Conservation (phyloP, 2,113 vertebrate genomes). For the Bucco capensis region DNA sequence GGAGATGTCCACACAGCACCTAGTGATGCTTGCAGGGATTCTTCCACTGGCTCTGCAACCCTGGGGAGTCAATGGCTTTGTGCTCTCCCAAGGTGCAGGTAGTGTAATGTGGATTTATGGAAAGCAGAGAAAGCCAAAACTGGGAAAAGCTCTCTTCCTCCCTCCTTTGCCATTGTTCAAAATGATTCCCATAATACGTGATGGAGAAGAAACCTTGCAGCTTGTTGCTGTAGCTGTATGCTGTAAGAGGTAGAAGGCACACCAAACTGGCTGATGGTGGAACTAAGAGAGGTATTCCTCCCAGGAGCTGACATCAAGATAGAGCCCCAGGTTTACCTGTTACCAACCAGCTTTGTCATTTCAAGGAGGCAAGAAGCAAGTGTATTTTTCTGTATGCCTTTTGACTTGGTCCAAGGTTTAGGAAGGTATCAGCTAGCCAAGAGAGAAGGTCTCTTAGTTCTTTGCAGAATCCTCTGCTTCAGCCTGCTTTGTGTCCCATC, state of each 20-base stretch:
- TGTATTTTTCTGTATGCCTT: not conserved
- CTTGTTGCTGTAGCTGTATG: not conserved
- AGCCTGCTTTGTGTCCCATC: not conserved
- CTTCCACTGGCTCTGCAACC: not conserved
- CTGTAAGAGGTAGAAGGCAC: not conserved
- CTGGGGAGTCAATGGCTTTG: not conserved
- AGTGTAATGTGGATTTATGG: not conserved
- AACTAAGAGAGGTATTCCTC: not conserved
- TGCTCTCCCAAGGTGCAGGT: not conserved
- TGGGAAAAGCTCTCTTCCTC: not conserved
- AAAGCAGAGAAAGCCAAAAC: not conserved
- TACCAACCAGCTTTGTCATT: not conserved
- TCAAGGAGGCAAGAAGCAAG: not conserved
- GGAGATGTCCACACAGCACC: not conserved
- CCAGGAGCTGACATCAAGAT: not conserved
- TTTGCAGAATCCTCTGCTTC: not conserved
- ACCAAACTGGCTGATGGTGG: not conserved
- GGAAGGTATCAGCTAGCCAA: not conserved
- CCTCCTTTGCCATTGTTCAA: not conserved
- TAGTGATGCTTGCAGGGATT: rapidly evolving
- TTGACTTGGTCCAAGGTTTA: not conserved
- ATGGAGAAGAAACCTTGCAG: not conserved
- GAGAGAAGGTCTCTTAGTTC: not conserved
- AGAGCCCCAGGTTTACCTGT: not conserved
- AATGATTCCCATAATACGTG: rapidly evolving